Percentiles rank a stretch among this genome's conserved stretches.
Conservation (phyloP, 2,113 vertebrate species). For the Nannobrachium achirus region DNA sequence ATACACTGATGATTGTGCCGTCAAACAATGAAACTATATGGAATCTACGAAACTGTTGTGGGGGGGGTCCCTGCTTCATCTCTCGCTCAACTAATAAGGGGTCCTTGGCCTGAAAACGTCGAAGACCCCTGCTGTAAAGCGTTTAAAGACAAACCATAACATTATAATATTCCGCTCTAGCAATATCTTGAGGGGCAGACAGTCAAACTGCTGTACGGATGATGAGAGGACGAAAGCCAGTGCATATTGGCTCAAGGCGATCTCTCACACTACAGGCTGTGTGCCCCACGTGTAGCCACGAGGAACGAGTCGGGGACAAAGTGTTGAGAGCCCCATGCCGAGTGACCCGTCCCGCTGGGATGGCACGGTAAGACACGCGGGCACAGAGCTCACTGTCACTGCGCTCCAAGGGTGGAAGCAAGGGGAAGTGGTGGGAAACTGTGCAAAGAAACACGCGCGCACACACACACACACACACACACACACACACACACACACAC, state of each 20-base stretch:
- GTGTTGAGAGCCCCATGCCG: slow-evolving; percentile 29
- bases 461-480: no score
- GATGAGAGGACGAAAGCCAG: background rate
- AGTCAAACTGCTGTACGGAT: background rate
- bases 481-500: background rate
- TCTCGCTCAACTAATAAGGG: no score
- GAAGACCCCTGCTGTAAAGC: no score
- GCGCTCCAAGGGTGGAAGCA: slow-evolving; percentile 10
- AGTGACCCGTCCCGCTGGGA: slow-evolving; percentile 18
- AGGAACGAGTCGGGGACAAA: slow-evolving; percentile 18
- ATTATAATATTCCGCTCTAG: no score
- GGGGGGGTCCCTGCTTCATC: no score
- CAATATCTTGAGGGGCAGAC: background rate
- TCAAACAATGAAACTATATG: no score
- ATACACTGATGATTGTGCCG: no score
- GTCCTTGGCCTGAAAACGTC: no score
- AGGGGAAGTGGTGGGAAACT: slow-evolving; percentile 17
- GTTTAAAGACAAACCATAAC: no score
- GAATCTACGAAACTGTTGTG: no score
- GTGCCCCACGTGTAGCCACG: slow-evolving; percentile 22
- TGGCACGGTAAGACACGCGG: slow-evolving; percentile 23
- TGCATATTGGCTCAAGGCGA: background rate
- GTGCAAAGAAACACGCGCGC: no score
- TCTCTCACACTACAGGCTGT: slow-evolving; percentile 19
- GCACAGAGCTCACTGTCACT: slow-evolving; percentile 40